phyloP scores from a whole-genome alignment of 1,140 invertebrate genomes.

The Chionoecetes opilio region DNA sequence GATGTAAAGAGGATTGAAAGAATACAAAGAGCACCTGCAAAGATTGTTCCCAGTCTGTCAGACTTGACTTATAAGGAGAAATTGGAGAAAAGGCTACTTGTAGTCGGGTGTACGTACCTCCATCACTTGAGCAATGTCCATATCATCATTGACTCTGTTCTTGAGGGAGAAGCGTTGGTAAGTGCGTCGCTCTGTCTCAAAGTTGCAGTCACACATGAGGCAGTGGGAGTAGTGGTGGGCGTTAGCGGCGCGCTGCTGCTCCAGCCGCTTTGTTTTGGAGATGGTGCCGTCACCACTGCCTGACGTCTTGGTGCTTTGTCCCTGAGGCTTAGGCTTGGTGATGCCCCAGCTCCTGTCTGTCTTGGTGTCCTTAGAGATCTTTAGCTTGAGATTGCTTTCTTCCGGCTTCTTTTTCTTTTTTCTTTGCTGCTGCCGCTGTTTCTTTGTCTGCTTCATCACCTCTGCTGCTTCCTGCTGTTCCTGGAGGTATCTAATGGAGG shows the following conservation, averaged over 20 bases:
- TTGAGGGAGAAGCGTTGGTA: conserved; percentile 62
- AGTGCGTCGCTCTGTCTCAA: conserved; percentile 56
- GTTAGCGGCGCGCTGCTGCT: neutral
- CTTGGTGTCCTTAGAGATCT: conserved; percentile 36
- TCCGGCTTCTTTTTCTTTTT: neutral
- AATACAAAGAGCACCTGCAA: no score
- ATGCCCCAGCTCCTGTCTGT: conserved; percentile 15
- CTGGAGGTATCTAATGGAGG: neutral
- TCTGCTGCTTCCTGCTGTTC: neutral
- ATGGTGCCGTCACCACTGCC: neutral
- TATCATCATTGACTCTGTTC: conserved; percentile 69
- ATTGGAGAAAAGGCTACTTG: no score
- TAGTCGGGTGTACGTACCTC: conserved; percentile 53
- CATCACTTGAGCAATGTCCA: conserved; percentile 73
- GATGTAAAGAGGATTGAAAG: no score
- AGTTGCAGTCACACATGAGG: conserved; percentile 67
- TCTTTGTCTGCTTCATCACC: neutral
- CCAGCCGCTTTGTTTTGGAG: conserved; percentile 50
- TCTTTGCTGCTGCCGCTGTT: neutral
- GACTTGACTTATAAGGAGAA: no score
- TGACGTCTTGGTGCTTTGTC: neutral
- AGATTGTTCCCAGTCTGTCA: no score
- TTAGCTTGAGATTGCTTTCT: conserved; percentile 22
- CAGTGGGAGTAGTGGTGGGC: conserved; percentile 63
- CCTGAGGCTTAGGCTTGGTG: neutral